phyloP scores from a whole-genome alignment of 2,113 vertebrate genomes.

The Dermatemys mawii region DNA sequence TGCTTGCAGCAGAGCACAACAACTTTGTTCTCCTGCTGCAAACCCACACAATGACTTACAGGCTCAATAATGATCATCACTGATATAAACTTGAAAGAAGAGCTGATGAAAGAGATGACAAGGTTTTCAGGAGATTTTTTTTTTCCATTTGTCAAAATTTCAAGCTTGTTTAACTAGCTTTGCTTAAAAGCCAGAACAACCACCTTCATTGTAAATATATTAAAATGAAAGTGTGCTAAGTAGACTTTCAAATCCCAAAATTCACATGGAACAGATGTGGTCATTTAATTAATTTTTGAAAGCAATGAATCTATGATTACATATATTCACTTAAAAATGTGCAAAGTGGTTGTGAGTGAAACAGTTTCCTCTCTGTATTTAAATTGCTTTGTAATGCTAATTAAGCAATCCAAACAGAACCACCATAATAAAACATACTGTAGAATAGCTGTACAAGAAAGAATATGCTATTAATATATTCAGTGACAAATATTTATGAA shows the following conservation, averaged over 20 bases:
- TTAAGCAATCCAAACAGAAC: constrained; percentile 23
- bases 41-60: neutral
- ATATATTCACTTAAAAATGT: constrained; percentile 28
- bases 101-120: rapidly evolving
- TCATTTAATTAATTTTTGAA: constrained; percentile 32
- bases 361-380: constrained; percentile 2
- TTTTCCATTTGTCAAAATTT: neutral
- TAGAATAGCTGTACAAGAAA: neutral
- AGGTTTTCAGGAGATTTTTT: neutral
- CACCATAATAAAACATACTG: neutral
- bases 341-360: constrained; percentile 14
- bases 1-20: neutral
- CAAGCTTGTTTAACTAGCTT: neutral
- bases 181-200: neutral
- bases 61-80: neutral
- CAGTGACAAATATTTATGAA: constrained; percentile 24
- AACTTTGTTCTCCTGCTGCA: neutral
- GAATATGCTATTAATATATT: constrained; percentile 26
- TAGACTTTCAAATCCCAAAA: constrained; percentile 26
- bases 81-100: neutral
- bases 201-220: neutral
- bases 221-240: neutral
- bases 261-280: constrained; percentile 15
- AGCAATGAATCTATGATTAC: constrained; percentile 29
- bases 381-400: constrained; percentile 40